These are phyloP conservation scores for Menidia beryllina DNA, from an alignment of 2,113 vertebrate species.

Conservation along the genomic window DNA sequence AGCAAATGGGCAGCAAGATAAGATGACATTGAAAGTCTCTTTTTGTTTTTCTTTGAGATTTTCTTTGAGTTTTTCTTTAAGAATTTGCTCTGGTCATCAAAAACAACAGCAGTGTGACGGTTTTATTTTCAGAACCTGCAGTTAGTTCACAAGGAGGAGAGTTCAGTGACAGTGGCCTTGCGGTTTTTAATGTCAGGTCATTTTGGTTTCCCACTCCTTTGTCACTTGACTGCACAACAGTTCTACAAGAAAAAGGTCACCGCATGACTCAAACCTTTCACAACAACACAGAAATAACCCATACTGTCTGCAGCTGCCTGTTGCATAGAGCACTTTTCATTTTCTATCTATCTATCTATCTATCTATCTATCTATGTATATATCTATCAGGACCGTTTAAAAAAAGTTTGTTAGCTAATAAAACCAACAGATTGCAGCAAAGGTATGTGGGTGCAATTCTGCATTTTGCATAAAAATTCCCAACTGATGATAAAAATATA, in stretches of 20 bases:
- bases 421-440: no score
- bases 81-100: neutral
- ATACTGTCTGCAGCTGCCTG: neutral
- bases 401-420: no score
- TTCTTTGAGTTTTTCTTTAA: neutral
- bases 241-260: conserved; percentile 48
- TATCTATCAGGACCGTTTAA: no score
- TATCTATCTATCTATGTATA: no score
- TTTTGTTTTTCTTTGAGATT: no score
- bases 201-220: conserved; percentile 44
- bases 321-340: no score
- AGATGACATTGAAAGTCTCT: neutral
- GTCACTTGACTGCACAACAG: conserved; percentile 55
- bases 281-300: conserved; percentile 28
- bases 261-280: conserved; percentile 16
- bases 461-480: neutral
- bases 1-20: no score
- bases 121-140: neutral
- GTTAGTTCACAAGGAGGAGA: conserved; percentile 4
- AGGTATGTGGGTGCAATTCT: conserved; percentile 10
- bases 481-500: neutral
- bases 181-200: conserved; percentile 62
- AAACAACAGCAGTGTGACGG: neutral
- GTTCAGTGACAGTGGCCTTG: conserved; percentile 26
- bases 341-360: no score